These are phyloP conservation scores for Rhagonycha fulva DNA, from an alignment of 2,888 invertebrate species.

Conservation along the genomic window DNA sequence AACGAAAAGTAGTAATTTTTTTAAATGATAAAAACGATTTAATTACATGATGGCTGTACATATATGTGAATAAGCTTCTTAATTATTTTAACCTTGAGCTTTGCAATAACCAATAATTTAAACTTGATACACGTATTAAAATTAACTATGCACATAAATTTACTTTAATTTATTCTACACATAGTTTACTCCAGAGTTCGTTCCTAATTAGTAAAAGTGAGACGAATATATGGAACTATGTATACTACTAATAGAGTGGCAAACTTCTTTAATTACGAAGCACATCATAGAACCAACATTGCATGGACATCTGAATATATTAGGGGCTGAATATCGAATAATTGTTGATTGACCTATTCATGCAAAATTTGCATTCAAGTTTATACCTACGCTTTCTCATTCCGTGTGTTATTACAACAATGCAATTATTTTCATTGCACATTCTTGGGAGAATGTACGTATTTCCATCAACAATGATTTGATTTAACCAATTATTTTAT, in stretches of 20 bases:
- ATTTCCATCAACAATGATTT: no score
- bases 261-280: background rate
- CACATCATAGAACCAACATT: background rate
- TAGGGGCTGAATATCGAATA: background rate
- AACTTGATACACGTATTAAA: slow-evolving; percentile 11
- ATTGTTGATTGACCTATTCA: slow-evolving; percentile 1
- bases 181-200: background rate
- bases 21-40: background rate
- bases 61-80: slow-evolving; percentile 6
- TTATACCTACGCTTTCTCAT: background rate
- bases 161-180: slow-evolving; percentile 12
- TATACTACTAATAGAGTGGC: background rate
- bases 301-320: background rate
- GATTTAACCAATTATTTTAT: no score
- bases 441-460: no score
- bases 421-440: background rate
- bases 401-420: background rate
- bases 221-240: background rate
- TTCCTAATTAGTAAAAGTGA: slow-evolving; percentile 6
- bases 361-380: background rate
- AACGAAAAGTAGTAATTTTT: background rate
- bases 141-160: slow-evolving; percentile 22
- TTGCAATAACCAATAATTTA: slow-evolving; percentile 19
- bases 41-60: background rate
- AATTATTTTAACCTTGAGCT: slow-evolving; percentile 15